These are phyloP conservation scores for Ctena decussata DNA, from an alignment of 2,888 invertebrate species.

Conservation along the genomic window DNA sequence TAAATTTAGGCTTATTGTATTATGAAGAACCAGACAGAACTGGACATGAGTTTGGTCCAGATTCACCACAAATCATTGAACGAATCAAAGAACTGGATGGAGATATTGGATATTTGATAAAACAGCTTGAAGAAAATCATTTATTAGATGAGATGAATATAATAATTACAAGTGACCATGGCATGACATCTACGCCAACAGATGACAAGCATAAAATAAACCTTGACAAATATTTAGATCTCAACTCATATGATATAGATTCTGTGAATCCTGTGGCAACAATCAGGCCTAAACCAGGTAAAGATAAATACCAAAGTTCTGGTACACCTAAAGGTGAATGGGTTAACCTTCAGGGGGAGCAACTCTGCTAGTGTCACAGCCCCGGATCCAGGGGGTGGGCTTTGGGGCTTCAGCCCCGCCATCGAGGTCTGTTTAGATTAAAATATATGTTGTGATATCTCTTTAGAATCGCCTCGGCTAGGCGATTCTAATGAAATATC, in stretches of 20 bases:
- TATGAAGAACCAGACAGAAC: slow-evolving; percentile 91
- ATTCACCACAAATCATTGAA: slow-evolving; percentile 86
- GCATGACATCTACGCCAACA: slow-evolving; percentile 89
- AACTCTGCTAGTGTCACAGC: too few relatives aligned
- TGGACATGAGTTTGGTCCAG: slow-evolving; percentile 89
- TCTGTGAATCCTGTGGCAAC: slow-evolving; percentile 89
- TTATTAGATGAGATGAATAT: slow-evolving; percentile 89
- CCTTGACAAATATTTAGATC: slow-evolving; percentile 73
- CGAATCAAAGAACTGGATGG: slow-evolving; percentile 88
- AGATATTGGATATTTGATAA: slow-evolving; percentile 87
- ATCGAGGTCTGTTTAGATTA: too few relatives aligned
- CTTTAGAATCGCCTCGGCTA: too few relatives aligned
- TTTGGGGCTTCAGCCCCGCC: too few relatives aligned
- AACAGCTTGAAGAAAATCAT: slow-evolving; percentile 88
- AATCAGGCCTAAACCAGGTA: slow-evolving; percentile 88
- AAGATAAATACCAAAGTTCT: too few relatives aligned
- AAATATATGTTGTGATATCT: too few relatives aligned
- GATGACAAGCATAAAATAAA: slow-evolving; percentile 70
- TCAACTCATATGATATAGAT: slow-evolving; percentile 81
- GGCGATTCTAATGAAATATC: too few relatives aligned
- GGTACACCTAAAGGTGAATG: too few relatives aligned
- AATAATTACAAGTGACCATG: slow-evolving; percentile 92
- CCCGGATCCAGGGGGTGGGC: too few relatives aligned
- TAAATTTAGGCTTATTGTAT: slow-evolving; percentile 91
- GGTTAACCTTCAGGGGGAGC: too few relatives aligned